These are phyloP conservation scores for Thrips palmi DNA, from an alignment of 1,140 invertebrate species.

Conservation along the genomic window DNA sequence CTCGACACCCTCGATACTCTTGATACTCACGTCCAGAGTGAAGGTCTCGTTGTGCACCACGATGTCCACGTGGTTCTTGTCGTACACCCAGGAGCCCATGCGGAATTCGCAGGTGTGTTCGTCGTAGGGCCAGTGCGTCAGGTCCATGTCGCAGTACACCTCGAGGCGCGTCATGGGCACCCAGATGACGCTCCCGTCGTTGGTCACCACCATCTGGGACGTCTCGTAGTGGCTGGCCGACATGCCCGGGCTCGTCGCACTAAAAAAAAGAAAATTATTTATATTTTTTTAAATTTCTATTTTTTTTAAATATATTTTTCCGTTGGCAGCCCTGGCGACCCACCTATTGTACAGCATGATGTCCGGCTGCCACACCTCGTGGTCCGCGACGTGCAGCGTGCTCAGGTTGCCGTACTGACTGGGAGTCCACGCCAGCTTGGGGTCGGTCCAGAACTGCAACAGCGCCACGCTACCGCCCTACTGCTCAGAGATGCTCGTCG, in stretches of 20 bases:
- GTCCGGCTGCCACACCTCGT: conserved; percentile 50
- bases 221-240: conserved; percentile 31
- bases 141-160: conserved; percentile 43
- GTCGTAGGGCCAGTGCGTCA: conserved; percentile 52
- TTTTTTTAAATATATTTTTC: neutral
- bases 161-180: conserved; percentile 46
- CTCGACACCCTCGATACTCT: neutral
- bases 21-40: neutral
- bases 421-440: conserved; percentile 40
- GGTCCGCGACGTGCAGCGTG: conserved; percentile 31
- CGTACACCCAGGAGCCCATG: conserved; percentile 50
- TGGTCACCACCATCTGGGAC: conserved; percentile 34
- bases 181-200: conserved; percentile 41
- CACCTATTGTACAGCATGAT: conserved; percentile 42
- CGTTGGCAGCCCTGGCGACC: neutral
- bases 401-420: conserved; percentile 35
- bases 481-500: too few relatives aligned
- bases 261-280: neutral
- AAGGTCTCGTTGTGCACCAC: too few relatives aligned
- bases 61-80: conserved; percentile 43
- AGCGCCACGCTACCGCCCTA: too few relatives aligned
- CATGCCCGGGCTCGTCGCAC: too few relatives aligned
- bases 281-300: neutral
- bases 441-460: conserved; percentile 39
- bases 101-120: conserved; percentile 40